phyloP scores from a whole-genome alignment of 1,140 invertebrate genomes.

The Bemisia tabaci region DNA sequence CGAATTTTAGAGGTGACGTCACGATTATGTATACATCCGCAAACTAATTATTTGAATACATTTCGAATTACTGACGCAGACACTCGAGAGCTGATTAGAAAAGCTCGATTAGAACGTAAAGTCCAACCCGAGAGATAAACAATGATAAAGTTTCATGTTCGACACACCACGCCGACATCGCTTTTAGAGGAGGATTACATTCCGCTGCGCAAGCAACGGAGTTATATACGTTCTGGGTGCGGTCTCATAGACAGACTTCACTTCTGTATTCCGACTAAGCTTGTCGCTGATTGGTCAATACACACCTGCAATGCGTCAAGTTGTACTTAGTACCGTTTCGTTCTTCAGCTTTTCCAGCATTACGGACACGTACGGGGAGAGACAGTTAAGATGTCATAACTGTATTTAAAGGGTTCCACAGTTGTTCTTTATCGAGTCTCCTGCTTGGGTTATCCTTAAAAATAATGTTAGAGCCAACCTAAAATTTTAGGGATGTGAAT shows the following conservation, averaged over 20 bases:
- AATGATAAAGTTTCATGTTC: background rate
- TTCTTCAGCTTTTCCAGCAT: background rate
- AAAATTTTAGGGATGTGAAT: too few species aligned
- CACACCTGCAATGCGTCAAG: conserved; percentile 72
- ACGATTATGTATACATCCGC: conserved; percentile 25
- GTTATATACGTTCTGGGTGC: conserved; percentile 45
- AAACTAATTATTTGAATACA: background rate
- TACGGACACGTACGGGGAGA: background rate
- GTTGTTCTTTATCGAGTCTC: too few species aligned
- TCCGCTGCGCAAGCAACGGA: conserved; percentile 20
- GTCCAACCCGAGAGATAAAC: background rate
- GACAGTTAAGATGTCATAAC: too few species aligned
- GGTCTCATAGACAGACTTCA: conserved; percentile 44
- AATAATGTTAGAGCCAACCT: too few species aligned
- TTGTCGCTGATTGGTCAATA: conserved; percentile 45
- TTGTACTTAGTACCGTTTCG: background rate
- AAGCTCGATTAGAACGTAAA: background rate
- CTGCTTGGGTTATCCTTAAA: too few species aligned
- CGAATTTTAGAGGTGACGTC: conserved; percentile 24
- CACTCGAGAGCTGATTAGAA: background rate
- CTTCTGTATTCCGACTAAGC: conserved; percentile 21
- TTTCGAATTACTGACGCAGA: background rate
- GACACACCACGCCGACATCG: background rate
- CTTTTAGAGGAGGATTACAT: background rate
- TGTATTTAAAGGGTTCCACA: too few species aligned